Base-by-base conservation (phyloP, 2,113 vertebrate species). In the zebrafish (Danio rerio) region DNA sequence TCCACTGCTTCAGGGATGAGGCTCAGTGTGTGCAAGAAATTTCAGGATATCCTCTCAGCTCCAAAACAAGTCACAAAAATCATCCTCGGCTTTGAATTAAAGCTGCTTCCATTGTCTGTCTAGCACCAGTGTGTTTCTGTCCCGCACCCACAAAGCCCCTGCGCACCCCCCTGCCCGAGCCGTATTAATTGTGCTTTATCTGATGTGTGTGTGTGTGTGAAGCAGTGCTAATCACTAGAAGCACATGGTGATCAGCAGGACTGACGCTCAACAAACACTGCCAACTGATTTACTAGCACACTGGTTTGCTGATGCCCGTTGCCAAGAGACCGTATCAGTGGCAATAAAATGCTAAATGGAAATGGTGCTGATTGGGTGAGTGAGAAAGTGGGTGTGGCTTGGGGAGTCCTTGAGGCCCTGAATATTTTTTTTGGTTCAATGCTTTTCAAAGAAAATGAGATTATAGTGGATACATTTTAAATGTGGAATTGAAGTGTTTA, bases 101-200 rank as follows among this genome's bases (percentile, higher is more conserved):
- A 94, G 87, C 93, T 92, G 92, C 91, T 89, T 89, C 92, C 88
- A 94, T 96, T 95, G 94, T 95, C 91, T 92, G 88, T 85, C 88
- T 87, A 89, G 89, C 89, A 87, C 83, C 81, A 87, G 84, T 78
- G 77, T 18, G 78, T 88, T 88, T 31, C 31, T 31, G 88, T 62
- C 45, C 87, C 55, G n/a, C 78, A 87, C 80, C 82, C 86, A 86
- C 90, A 91, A 91, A 90, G 89, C 89, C 81, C 87, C 88, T 89
- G 31, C 89, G 91, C 6, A 88, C 73, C 85, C 68, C 2, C n/a
- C 43, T 58, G 68, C 65, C 74, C 81, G 53, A 72, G 85, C 55
- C 6, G 76, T 87, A 89, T 92, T 90, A 92, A 90, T 93, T 89
- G 90, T 53, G 87, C 87, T 87, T 91, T 89, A 92, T 94, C 90